These are phyloP conservation scores for Andrena fulva DNA, from an alignment of 2,888 invertebrate genomes.

Conservation along the genomic window DNA sequence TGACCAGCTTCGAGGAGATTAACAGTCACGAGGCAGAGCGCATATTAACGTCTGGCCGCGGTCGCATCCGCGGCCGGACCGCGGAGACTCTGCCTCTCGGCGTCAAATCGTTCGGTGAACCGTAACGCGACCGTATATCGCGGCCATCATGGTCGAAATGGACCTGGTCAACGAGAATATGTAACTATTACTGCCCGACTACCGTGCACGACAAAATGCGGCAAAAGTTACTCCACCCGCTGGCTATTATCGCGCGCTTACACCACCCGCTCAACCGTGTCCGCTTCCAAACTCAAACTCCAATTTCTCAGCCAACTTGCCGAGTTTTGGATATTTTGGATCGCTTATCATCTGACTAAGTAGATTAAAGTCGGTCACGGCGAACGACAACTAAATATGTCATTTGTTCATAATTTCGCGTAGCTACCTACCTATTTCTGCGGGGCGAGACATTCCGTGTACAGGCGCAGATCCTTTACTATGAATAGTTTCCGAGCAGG, in stretches of 20 bases:
- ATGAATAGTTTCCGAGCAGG: not conserved
- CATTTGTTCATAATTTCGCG: no score
- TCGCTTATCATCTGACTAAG: no score
- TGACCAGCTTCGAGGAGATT: slow-evolving; percentile 49
- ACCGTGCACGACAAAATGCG: slow-evolving; percentile 49
- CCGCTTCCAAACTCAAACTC: not conserved
- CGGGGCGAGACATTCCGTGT: not conserved
- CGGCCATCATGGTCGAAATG: slow-evolving; percentile 76
- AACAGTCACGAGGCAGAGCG: slow-evolving; percentile 53
- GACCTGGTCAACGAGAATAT: slow-evolving; percentile 72
- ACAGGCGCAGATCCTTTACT: not conserved
- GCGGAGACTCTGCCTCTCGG: slow-evolving; percentile 55
- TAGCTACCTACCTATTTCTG: no score
- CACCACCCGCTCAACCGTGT: not conserved
- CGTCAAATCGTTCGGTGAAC: slow-evolving; percentile 81
- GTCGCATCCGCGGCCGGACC: slow-evolving; percentile 67
- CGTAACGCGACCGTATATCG: slow-evolving; percentile 81
- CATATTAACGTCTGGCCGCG: slow-evolving; percentile 72
- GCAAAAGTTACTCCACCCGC: slow-evolving; percentile 39
- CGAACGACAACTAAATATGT: no score
- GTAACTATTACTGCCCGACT: slow-evolving; percentile 72
- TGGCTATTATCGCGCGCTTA: slow-evolving; percentile 50
- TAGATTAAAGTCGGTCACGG: no score
- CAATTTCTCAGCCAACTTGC: not conserved
- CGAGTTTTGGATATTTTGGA: no score